Base-by-base conservation (phyloP, 2,797 vertebrate genomes). In the Pantherophis vulpinus region DNA sequence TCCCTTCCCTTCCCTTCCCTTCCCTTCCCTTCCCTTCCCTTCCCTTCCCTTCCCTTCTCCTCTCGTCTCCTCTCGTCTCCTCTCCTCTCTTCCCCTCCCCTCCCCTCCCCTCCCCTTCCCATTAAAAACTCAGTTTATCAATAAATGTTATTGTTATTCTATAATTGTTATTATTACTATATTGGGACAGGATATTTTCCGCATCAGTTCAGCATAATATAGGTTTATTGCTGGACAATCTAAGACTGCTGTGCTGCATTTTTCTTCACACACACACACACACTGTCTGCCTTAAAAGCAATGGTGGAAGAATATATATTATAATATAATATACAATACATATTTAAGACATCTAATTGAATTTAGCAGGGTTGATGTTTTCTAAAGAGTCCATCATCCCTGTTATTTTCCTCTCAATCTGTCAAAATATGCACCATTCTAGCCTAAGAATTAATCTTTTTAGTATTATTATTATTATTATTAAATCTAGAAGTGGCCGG, bases 61-160 rank as follows among this genome's bases (percentile, higher is more conserved):
- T 18, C 56, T 58, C 3, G 25, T 4, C 60, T 1, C 9, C 60
- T 2, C 60, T 27, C 3, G 3, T 3, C 3, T 12, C 10, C 3
- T 3, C 25, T 63, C 10, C 58, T 10, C 7, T 60, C 1, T 2
- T 37, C 0, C 0, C 23, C 58, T 59, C 18, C 1, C 3, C 0
- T 60, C 3, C 25, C 60, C 25, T 8, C 3, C 25, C 23, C 60
- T 16, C 2, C 59, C 7, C 59, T 25, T 8, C 59, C 59, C 2
- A 0, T 79, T 42, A 79, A 79, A 42, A 79, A 42, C 37, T 25
- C 20, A 79, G 20, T 42, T 42, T 79, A 23, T 83, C 20, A 83
- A 47, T 4, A 47, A 47, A 11, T 83, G 20, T 47, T 83, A 23
- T 42, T 83, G 20, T 47, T 83, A 23, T 2, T 83, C 8, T 83